Base-by-base conservation (phyloP, 2,888 invertebrate genomes). In the Fragum fragum region DNA sequence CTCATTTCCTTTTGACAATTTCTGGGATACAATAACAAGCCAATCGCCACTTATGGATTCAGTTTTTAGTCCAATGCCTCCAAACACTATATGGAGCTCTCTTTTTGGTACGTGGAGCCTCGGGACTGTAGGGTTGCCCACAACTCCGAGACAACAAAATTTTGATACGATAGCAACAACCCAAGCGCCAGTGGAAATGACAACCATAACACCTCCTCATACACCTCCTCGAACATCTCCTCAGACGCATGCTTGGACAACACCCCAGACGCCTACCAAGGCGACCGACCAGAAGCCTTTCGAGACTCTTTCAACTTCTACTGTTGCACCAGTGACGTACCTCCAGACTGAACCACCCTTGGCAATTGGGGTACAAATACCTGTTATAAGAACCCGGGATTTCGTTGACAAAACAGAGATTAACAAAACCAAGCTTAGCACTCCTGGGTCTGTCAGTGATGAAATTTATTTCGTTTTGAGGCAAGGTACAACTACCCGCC, bases 51-150 rank as follows among this genome's bases (percentile, higher is more conserved):
- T 66, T 11, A 14, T 42, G 16, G 66, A 66, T 39, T 66, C 66
- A 14, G 42, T 66, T 11, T 66, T 32, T n/a, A 66, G 21, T 23
- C 66, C 66, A 7, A 42, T 66, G 42, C 66, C 66, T 3, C 21
- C 66, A 21, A 66, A 66, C 21, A 66, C 66, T 21, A 42, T 66
- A 39, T 66, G 66, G 66, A 42, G 66, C 16, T 66, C 66, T 16
- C 36, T 66, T 9, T 42, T 66, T 23, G 66, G 42, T 23, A 66
- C 21, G 6, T 66, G 66, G 66, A 42, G 36, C 26, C n/a, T 66
- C 26, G 66, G 66, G 1, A 42, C 66, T 16, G 5, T 66, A 9
- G 66, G 66, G 14, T 3, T 66, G 11, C 42, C 39, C 21, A 23
- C 66, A 66, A 66, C 66, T 2, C 18, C 66, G n/a, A 39, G 36